Conservation (phyloP, 2,797 vertebrate species). For the Coluber constrictor region DNA sequence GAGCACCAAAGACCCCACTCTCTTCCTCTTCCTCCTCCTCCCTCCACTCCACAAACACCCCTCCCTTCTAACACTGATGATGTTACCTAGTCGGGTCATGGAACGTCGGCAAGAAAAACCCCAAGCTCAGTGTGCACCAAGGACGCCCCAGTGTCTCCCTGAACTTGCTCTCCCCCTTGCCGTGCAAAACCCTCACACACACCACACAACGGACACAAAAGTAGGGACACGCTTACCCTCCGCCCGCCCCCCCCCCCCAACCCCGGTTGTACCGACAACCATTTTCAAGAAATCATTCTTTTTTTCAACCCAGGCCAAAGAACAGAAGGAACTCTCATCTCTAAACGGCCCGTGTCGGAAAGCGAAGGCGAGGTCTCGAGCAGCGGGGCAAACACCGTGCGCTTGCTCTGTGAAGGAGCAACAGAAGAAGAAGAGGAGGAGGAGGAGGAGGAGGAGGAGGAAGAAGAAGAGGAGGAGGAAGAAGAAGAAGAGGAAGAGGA, state of each 20-base stretch:
- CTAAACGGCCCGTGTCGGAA: slow-evolving; percentile 61
- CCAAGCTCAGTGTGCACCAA: neutral
- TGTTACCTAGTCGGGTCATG: neutral
- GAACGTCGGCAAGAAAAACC: no score
- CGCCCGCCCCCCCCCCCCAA: neutral
- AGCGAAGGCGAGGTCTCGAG: slow-evolving; percentile 60
- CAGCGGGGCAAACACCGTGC: slow-evolving; percentile 21
- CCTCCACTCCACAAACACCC: no score
- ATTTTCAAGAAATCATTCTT: slow-evolving; percentile 82
- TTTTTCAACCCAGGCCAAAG: slow-evolving; percentile 85
- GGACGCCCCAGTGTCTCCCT: neutral
- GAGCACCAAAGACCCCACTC: no score
- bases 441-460: slow-evolving; percentile 50
- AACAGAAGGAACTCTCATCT: slow-evolving; percentile 69
- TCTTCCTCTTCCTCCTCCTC: no score
- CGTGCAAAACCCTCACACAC: slow-evolving; percentile 65
- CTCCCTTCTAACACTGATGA: neutral
- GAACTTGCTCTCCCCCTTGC: neutral
- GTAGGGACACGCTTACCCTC: slow-evolving; percentile 28
- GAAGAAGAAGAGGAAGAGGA: slow-evolving; percentile 64
- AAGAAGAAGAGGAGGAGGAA: slow-evolving; percentile 39
- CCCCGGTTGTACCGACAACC: slow-evolving; percentile 62
- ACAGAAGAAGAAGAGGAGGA: slow-evolving; percentile 46
- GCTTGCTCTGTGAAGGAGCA: slow-evolving; percentile 53
- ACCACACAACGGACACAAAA: slow-evolving; percentile 53